Percentiles rank a stretch among this genome's conserved stretches.
These are phyloP conservation scores for Lepus oiostolus DNA, from an alignment of 2,797 vertebrate genomes.

Conservation along the genomic window DNA sequence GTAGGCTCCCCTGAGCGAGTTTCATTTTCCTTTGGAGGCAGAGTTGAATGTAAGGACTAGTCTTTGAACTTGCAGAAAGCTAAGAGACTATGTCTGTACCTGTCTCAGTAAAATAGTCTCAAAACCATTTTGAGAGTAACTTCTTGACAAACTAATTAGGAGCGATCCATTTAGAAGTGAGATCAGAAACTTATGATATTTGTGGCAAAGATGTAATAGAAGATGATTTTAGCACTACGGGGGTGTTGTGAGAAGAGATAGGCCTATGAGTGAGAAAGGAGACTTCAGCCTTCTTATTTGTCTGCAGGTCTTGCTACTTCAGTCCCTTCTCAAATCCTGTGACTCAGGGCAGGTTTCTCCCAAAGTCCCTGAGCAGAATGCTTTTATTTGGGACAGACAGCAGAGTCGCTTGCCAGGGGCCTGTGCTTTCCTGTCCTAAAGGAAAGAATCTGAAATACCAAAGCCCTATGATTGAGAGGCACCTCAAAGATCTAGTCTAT, in stretches of 20 bases:
- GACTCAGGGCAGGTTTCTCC: neutral
- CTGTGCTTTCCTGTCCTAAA: neutral
- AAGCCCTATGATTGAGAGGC: neutral
- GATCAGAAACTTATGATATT: constrained; percentile 50
- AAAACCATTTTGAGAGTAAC: constrained; percentile 40
- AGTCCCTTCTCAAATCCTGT: neutral
- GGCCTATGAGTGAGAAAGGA: constrained; percentile 1
- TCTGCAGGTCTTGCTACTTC: neutral
- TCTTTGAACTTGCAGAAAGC: constrained; percentile 59
- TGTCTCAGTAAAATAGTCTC: constrained; percentile 34
- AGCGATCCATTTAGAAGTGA: constrained; percentile 49
- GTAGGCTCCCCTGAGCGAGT: constrained; percentile 1
- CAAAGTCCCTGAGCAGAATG: neutral
- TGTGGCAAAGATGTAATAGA: constrained; percentile 45
- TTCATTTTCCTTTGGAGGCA: constrained; percentile 64
- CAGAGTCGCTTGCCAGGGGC: neutral
- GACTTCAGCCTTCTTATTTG: neutral
- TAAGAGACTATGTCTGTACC: neutral
- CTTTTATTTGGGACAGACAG: neutral
- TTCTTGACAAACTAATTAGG: constrained; percentile 48
- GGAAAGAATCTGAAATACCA: neutral
- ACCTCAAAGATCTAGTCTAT: neutral
- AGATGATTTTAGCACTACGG: constrained; percentile 44
- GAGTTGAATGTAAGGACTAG: constrained; percentile 46
- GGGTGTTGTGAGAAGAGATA: neutral